A percentile compares a stretch with the other conserved stretches of the same genome.
phyloP scores from a whole-genome alignment of 2,113 vertebrate species.

The Myotis yumanensis region DNA sequence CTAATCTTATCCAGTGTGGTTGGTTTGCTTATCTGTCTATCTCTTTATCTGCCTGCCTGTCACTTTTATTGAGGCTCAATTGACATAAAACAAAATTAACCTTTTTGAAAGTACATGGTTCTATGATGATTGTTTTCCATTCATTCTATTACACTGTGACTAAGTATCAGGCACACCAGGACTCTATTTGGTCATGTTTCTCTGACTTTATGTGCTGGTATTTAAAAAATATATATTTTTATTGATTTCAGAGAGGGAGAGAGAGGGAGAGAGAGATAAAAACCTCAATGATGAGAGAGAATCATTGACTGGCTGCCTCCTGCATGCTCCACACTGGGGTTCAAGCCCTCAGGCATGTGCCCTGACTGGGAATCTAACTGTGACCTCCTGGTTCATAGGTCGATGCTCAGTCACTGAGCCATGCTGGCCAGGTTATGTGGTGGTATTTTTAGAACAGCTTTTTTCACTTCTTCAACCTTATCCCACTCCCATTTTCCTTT shows the following conservation, averaged over 20 bases:
- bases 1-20: not conserved
- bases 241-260: not conserved
- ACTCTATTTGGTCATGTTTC: not conserved
- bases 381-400: too few relatives aligned
- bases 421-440: not conserved
- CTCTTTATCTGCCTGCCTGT: not conserved
- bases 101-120: not conserved
- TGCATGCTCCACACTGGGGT: too few relatives aligned
- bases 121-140: not conserved
- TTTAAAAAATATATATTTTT: not conserved
- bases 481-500: not conserved
- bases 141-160: not conserved
- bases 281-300: not conserved
- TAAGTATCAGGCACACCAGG: not conserved
- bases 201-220: not conserved
- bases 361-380: too few relatives aligned
- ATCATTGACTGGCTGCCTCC: not conserved
- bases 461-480: not conserved
- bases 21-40: not conserved
- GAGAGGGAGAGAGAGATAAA: too few relatives aligned
- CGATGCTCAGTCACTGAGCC: too few relatives aligned
- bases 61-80: not conserved
- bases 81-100: not conserved
- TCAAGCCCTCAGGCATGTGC: too few relatives aligned
- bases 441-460: not conserved